Evolutionary conservation across 2,888 invertebrate genomes (phyloP).

Genomic region (Thumatha senex): DNA sequence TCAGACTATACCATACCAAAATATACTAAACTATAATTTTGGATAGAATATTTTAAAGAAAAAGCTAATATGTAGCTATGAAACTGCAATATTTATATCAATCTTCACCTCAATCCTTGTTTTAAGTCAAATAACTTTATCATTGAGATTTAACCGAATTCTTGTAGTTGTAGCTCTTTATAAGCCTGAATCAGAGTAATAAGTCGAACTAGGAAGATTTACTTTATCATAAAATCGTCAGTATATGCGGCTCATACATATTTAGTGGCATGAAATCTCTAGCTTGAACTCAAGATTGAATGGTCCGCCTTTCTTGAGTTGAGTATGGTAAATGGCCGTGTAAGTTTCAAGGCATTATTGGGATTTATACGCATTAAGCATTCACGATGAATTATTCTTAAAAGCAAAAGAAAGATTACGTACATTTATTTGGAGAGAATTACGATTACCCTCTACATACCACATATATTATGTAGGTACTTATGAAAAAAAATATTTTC

Average conservation of each 20-base stretch:
- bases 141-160: background rate
- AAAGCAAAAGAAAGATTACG: constrained; percentile 1
- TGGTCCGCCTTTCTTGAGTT: constrained; percentile 1
- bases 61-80: no score
- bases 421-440: constrained; percentile 12
- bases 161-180: constrained; percentile 10
- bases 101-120: no score
- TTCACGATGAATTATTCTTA: constrained; percentile 14
- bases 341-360: constrained; percentile 16
- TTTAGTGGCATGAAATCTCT: constrained; percentile 10
- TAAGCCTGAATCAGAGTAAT: constrained; percentile 13
- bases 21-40: no score
- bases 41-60: no score
- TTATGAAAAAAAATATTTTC: no score
- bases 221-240: constrained; percentile 15
- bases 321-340: constrained; percentile 10
- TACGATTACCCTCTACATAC: background rate
- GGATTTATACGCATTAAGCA: constrained; percentile 9
- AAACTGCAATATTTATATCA: no score
- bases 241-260: constrained; percentile 17
- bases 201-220: constrained; percentile 19
- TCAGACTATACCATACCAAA: no score
- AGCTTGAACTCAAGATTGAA: constrained; percentile 16
- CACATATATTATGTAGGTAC: no score
- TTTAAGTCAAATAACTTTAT: no score